Percentiles rank a stretch among this genome's conserved stretches.
Conservation (phyloP, 2,797 vertebrate genomes). For the Falco naumanni region DNA sequence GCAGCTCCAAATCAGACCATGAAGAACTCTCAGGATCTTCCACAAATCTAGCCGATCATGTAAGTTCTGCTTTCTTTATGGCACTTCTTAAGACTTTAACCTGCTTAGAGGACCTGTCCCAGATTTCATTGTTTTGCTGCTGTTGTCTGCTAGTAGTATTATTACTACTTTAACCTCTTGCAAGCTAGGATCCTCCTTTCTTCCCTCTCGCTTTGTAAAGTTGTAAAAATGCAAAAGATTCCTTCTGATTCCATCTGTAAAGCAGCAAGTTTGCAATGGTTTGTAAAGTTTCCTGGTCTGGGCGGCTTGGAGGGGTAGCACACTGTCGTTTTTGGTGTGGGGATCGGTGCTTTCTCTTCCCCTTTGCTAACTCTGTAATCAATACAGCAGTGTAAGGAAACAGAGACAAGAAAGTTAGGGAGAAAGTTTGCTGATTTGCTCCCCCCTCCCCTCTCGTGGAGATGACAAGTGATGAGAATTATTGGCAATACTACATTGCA, state of each 20-base stretch:
- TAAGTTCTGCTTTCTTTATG: conserved; percentile 82
- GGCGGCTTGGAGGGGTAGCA: conserved; percentile 31
- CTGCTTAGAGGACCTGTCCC: background rate
- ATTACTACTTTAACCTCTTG: background rate
- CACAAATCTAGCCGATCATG: conserved; percentile 98
- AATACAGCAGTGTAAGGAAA: conserved; percentile 28
- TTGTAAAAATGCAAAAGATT: background rate
- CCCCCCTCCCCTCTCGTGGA: conserved; percentile 30
- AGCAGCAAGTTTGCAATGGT: conserved; percentile 27
- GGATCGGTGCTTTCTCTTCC: conserved; percentile 39
- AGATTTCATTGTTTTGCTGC: background rate
- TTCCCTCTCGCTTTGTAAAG: background rate
- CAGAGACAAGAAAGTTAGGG: conserved; percentile 48
- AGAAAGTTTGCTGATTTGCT: conserved; percentile 61
- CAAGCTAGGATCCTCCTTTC: background rate
- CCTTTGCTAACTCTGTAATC: conserved; percentile 58
- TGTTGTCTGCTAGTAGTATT: background rate
- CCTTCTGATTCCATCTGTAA: conserved; percentile 14
- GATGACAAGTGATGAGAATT: conserved; percentile 75
- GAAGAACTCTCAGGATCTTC: conserved; percentile 99
- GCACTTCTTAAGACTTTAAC: background rate
- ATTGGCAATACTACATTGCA: conserved; percentile 71
- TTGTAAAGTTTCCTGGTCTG: conserved; percentile 66
- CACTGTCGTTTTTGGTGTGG: conserved; percentile 46
- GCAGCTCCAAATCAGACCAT: conserved; percentile 98